Base-by-base conservation (phyloP, 2,888 invertebrate genomes). In the Idaea biselata region DNA sequence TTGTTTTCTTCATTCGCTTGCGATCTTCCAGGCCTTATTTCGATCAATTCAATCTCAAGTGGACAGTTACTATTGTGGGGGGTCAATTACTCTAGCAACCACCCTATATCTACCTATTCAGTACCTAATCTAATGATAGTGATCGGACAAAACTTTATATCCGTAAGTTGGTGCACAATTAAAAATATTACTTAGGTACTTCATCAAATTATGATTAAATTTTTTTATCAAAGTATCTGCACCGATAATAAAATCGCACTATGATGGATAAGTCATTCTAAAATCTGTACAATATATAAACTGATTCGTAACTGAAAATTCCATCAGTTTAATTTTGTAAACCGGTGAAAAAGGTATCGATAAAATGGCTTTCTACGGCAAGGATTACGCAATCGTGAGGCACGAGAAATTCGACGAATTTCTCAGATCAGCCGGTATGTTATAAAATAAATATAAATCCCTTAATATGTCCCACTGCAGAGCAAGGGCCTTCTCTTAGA, bases 291-390 rank as follows among this genome's bases (percentile, higher is more conserved):
- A 16, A 25, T 25, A 58, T 16, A 58, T 25, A 58, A 16, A 58
- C 58, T 25, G 18, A 18, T 25, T 14, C 7, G 25, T 18, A 18
- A 6, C 18, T 18, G 14, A 58, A 16, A 58, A 8, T 17, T 5
- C 18, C 25, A 58, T 25, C 18, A 18, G 25, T 18, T 25, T 44
- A 44, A 11, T 44, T 44, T 8, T 11, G 44, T 44, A 44, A 44
- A 44, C 44, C 44, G 54, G 32, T 31, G 58, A 54, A 17, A n/a
- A 53, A 55, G 56, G 55, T 25, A 58, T 18, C 44, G 7, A 32
- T 55, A 78, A 77, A 67, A 84, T 86, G 84, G 68, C 81, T n/a
- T 83, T 74, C 72, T 62, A 77, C 18, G 84, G 81, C 64, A 80
- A 81, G 61, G 71, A 74, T 17, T 86, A 78, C 74, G 74, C 68